Percentiles rank a stretch among this genome's conserved stretches.
Conservation (phyloP, 2,113 vertebrate species). For the Hydrochoerus hydrochaeris region DNA sequence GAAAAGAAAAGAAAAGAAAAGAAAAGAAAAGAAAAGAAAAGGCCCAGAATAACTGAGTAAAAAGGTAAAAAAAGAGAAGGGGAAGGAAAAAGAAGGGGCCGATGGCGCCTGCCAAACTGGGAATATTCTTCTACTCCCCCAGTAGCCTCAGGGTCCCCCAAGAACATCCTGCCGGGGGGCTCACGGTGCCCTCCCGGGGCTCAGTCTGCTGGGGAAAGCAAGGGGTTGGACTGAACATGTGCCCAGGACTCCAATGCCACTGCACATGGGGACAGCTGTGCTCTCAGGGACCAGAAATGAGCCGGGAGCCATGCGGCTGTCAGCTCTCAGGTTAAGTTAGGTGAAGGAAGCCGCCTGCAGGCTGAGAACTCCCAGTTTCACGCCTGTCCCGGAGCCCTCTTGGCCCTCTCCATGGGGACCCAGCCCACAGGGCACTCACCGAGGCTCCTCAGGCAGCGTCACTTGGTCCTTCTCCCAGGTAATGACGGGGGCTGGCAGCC, state of each 20-base stretch:
- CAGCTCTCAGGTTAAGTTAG: background rate
- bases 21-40: too few relatives aligned
- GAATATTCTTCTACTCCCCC: background rate
- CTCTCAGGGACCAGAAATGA: background rate
- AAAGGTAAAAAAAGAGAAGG: background rate
- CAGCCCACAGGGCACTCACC: constrained; percentile 85
- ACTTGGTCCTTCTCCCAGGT: constrained; percentile 94
- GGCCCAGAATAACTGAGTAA: background rate
- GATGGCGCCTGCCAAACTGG: background rate
- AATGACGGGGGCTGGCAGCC: constrained; percentile 92
- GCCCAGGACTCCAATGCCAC: background rate
- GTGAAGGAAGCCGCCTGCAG: background rate
- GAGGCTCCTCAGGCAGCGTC: constrained; percentile 87
- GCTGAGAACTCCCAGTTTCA: background rate
- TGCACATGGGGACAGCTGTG: background rate
- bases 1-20: too few relatives aligned
- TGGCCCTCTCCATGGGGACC: background rate
- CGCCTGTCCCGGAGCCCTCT: background rate
- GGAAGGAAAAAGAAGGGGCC: background rate
- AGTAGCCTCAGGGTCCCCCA: background rate
- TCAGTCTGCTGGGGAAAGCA: background rate
- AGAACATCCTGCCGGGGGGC: background rate
- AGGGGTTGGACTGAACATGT: background rate
- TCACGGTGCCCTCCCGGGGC: background rate
- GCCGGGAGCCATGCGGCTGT: background rate